Conservation (phyloP, 1,140 invertebrate species). For the Linepithema humile region DNA sequence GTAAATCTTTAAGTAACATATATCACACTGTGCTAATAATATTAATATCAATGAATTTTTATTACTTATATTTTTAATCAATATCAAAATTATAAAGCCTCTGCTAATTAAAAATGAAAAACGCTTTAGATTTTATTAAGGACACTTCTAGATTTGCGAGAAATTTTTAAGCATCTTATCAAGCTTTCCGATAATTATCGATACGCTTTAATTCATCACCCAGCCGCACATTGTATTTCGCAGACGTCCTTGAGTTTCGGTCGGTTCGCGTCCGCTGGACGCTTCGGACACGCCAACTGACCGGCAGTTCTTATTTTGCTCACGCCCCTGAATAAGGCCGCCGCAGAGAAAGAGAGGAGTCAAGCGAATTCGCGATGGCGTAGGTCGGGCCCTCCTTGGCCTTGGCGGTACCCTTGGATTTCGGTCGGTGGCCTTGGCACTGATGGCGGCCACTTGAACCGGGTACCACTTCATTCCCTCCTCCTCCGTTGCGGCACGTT, state of each 20-base stretch:
- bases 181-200: neutral
- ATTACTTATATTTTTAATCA: neutral
- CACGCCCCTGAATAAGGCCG: constrained; percentile 42
- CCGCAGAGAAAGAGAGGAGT: constrained; percentile 34
- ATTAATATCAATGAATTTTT: neutral
- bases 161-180: neutral
- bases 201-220: neutral
- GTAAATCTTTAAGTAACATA: neutral
- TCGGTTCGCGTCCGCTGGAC: constrained; percentile 27
- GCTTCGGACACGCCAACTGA: constrained; percentile 24
- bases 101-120: neutral
- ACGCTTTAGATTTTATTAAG: neutral
- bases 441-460: constrained; percentile 74
- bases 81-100: neutral
- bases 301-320: constrained; percentile 51
- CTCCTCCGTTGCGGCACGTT: constrained; percentile 59
- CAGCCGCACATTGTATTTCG: constrained; percentile 2
- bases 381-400: constrained; percentile 64
- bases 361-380: constrained; percentile 69
- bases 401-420: constrained; percentile 72
- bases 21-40: neutral
- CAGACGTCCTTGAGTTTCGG: constrained; percentile 51
- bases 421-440: constrained; percentile 74
- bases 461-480: constrained; percentile 75
- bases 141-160: neutral